phyloP scores from a whole-genome alignment of 2,888 invertebrate species.

The Nomada goodeniana region DNA sequence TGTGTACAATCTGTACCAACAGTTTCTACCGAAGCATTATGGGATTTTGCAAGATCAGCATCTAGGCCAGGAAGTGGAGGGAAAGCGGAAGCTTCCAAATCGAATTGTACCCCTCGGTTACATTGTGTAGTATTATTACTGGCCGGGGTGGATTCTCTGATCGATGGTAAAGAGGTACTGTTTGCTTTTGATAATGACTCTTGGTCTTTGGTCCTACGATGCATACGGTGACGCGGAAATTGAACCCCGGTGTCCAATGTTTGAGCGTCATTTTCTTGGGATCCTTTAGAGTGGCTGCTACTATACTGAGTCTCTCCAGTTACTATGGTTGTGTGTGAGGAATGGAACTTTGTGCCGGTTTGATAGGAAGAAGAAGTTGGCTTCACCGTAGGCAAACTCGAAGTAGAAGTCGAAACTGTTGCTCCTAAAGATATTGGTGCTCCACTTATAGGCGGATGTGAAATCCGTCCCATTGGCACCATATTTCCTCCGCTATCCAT shows the following conservation, averaged over 20 bases:
- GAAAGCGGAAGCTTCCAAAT: conserved; percentile 91
- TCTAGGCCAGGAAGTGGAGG: conserved; percentile 91
- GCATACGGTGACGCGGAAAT: conserved; percentile 81
- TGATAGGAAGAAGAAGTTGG: conserved; percentile 80
- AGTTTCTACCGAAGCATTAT: conserved; percentile 75
- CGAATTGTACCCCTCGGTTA: conserved; percentile 88
- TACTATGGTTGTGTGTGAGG: conserved; percentile 77
- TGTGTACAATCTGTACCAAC: conserved; percentile 75
- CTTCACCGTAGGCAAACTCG: conserved; percentile 79
- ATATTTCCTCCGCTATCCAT: conserved; percentile 75
- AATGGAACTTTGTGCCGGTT: conserved; percentile 83
- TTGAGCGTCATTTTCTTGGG: conserved; percentile 76
- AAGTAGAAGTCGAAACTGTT: conserved; percentile 75
- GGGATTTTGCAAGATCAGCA: conserved; percentile 79
- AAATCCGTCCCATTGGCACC: conserved; percentile 78
- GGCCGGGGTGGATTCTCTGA: conserved; percentile 75
- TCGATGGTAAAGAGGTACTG: conserved; percentile 78
- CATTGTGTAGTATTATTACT: conserved; percentile 82
- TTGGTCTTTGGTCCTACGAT: conserved; percentile 84
- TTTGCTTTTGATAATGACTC: conserved; percentile 79
- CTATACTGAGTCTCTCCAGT: conserved; percentile 73
- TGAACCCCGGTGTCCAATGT: conserved; percentile 76
- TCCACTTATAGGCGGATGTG: conserved; percentile 78
- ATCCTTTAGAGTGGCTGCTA: conserved; percentile 75
- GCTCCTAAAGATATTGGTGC: conserved; percentile 71